Conservation (phyloP, 2,113 vertebrate genomes). For the Galeopterus variegatus region DNA sequence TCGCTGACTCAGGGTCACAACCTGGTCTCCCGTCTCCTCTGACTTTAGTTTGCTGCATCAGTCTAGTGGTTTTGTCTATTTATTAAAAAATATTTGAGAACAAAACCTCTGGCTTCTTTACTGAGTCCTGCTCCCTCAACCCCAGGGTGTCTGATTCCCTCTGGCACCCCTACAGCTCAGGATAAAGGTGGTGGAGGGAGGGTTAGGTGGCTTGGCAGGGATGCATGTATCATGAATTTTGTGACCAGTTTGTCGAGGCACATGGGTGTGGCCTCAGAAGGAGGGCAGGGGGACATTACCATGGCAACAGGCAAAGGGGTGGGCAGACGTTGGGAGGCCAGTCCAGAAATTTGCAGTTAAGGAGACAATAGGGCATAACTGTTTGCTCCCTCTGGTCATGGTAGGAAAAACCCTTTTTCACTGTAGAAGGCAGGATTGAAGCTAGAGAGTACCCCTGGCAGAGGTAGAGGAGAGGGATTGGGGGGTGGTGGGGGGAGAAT, state of each 20-base stretch:
- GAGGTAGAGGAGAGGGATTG: not conserved
- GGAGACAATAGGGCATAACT: too few species aligned
- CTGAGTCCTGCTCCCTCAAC: not conserved
- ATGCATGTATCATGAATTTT: not conserved
- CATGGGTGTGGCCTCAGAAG: not conserved
- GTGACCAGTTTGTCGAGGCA: not conserved
- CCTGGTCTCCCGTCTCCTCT: not conserved
- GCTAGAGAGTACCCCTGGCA: not conserved
- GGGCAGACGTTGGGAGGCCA: not conserved
- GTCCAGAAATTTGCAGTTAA: not conserved
- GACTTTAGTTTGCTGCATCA: constrained; percentile 61
- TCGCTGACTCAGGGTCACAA: constrained; percentile 71
- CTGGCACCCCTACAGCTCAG: not conserved
- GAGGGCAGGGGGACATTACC: not conserved
- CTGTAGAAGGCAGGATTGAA: not conserved
- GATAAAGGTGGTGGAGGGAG: not conserved
- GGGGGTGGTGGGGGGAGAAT: not conserved
- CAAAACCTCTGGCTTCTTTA: constrained; percentile 55
- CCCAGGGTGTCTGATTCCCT: not conserved
- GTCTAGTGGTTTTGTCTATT: constrained; percentile 78
- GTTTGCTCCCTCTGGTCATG: not conserved
- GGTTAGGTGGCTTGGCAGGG: not conserved
- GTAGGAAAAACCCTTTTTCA: not conserved
- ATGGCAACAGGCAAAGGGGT: not conserved
- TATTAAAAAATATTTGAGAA: constrained; percentile 79